Conservation (phyloP, 2,888 invertebrate genomes). For the Zaprionus bogoriensis region DNA sequence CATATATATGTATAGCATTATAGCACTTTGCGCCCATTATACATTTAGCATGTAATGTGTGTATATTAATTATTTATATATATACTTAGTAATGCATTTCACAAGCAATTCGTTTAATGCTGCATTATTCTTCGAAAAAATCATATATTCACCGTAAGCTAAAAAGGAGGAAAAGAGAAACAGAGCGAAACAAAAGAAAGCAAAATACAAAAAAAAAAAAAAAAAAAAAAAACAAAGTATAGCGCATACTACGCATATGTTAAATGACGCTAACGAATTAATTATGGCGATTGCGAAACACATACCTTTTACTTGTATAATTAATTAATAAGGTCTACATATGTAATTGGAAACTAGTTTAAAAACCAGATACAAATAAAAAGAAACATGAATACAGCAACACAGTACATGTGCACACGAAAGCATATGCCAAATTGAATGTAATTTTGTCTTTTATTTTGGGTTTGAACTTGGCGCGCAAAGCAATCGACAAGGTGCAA, state of each 20-base stretch:
- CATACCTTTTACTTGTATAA: slow-evolving; percentile 53
- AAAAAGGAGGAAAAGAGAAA: slow-evolving; percentile 16
- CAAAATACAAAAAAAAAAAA: neutral
- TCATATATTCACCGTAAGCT: slow-evolving; percentile 19
- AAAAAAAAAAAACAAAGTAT: slow-evolving; percentile 9
- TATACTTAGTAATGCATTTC: slow-evolving; percentile 33
- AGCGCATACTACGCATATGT: slow-evolving; percentile 44
- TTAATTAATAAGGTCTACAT: slow-evolving; percentile 46
- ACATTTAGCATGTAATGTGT: slow-evolving; percentile 36
- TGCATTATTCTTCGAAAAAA: slow-evolving; percentile 20
- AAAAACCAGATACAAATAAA: slow-evolving; percentile 47
- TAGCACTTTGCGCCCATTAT: slow-evolving; percentile 24
- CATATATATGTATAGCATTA: slow-evolving; percentile 19
- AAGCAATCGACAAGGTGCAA: too few species aligned
- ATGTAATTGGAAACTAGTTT: slow-evolving; percentile 58
- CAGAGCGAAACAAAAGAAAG: neutral
- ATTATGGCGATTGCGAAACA: slow-evolving; percentile 45
- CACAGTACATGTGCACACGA: slow-evolving; percentile 19
- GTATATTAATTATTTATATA: slow-evolving; percentile 39
- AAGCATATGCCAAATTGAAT: neutral
- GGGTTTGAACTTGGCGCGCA: too few species aligned
- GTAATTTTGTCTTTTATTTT: neutral
- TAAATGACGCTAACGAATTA: slow-evolving; percentile 50
- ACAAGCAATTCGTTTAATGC: slow-evolving; percentile 32
- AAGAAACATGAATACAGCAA: slow-evolving; percentile 36